Base-by-base conservation (phyloP, 2,888 invertebrate species). In the Apotomis capreana region DNA sequence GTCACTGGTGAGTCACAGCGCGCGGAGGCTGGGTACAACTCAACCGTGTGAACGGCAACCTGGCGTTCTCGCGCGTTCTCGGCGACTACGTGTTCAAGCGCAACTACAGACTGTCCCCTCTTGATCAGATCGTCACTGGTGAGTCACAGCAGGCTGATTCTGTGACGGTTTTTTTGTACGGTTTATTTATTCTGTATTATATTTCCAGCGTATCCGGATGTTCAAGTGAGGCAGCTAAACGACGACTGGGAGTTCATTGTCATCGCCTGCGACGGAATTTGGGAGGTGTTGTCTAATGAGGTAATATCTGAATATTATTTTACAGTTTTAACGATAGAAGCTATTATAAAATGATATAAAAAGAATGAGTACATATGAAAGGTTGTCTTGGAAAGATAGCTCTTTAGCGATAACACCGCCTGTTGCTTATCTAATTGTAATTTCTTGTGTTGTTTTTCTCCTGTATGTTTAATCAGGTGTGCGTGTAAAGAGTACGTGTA, bases 201-300 rank as follows among this genome's bases (percentile, higher is more conserved):
- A 51, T 46, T 88, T 90, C 0, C 87, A 98, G 99, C 99, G 0
- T 97, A 95, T 84, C 99, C 99, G 0, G 99, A 99, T 85, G 97
- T 99, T 4, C 96, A 97, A 87, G 95, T 95, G 60, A 95, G 96
- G 76, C 95, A 96, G 73, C 91, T 99, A 76, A 96, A 95, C 57
- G 94, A 96, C n/a, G 97, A 98, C 75, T 98, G 98, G 96, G 99
- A 99, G 92, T 99, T 99, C 87, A 94, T 99, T 69, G 95, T 99
- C 52, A 94, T 99, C 79, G 99, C 99, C 0, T 99, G 99, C 88
- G 99, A 99, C 88, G 99, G 99, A 40, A 99, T 99, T 79, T 99
- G 99, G 99, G 99, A 99, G 89, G 99, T 99, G 37, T 94, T 99
- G 94, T 97, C 96, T 63, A 99, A 98, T 88, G 96, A 97, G 92